Conservation (phyloP, 2,113 vertebrate genomes). For the Apodemus sylvaticus region DNA sequence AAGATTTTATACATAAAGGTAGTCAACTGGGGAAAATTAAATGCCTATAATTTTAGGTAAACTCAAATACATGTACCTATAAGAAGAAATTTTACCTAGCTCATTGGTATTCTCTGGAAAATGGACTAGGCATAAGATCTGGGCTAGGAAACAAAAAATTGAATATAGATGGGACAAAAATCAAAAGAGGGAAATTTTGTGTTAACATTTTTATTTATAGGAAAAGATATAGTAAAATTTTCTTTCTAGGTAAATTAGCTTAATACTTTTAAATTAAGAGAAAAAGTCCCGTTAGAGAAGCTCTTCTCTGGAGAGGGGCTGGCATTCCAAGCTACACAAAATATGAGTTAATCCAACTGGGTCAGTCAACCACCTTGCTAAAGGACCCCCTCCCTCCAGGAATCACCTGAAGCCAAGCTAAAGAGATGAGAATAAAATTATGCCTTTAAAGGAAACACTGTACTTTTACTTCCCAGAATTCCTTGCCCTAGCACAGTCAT, state of each 20-base stretch:
- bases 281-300: neutral
- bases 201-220: slow-evolving; percentile 30
- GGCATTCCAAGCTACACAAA: neutral
- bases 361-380: neutral
- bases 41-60: neutral
- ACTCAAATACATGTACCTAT: neutral
- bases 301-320: neutral
- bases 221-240: neutral
- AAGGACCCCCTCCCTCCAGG: neutral
- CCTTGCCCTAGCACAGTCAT: neutral
- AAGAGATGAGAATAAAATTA: neutral
- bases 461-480: neutral
- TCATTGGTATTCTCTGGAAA: neutral
- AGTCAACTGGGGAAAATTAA: neutral
- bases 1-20: slow-evolving; percentile 2
- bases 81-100: neutral
- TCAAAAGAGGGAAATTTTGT: neutral
- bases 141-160: neutral
- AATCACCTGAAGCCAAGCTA: neutral
- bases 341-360: neutral
- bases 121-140: neutral
- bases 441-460: neutral
- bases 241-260: neutral
- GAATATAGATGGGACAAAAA: neutral
- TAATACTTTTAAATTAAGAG: slow-evolving; percentile 32